A percentile compares a stretch with the other conserved stretches of the same genome.
These are phyloP conservation scores for Apis florea DNA, from an alignment of 1,140 invertebrate genomes.

Conservation along the genomic window DNA sequence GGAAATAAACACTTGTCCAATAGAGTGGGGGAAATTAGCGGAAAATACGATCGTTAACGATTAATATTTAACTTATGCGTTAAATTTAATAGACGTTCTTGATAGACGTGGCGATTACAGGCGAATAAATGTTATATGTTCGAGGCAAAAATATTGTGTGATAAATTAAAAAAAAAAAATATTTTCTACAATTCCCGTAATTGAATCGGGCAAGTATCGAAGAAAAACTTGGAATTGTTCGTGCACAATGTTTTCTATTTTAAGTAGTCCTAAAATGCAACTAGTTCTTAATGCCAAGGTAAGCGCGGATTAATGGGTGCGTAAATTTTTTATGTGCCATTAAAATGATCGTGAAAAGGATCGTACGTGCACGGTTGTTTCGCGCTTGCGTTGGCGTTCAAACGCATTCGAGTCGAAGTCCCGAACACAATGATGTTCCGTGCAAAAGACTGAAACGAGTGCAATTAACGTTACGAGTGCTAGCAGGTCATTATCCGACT, in stretches of 20 bases:
- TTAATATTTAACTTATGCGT: constrained; percentile 29
- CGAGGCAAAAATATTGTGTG: too few species aligned
- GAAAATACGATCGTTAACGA: constrained; percentile 35
- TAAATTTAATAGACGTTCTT: constrained; percentile 46
- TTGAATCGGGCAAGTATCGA: background rate
- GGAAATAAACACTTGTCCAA: constrained; percentile 22
- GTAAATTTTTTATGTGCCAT: constrained; percentile 62
- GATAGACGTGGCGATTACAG: constrained; percentile 21
- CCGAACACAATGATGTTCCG: constrained; percentile 38
- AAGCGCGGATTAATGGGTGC: constrained; percentile 52
- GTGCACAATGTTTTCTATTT: constrained; percentile 28
- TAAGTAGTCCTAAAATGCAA: constrained; percentile 42
- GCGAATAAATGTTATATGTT: constrained; percentile 7
- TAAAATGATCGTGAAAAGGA: constrained; percentile 59
- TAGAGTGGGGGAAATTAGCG: background rate
- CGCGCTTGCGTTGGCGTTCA: constrained; percentile 4
- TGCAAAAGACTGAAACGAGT: constrained; percentile 51
- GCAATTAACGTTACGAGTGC: constrained; percentile 59
- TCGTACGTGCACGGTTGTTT: constrained; percentile 1
- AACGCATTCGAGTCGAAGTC: constrained; percentile 9
- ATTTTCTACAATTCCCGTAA: too few species aligned
- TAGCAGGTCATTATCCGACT: constrained; percentile 57
- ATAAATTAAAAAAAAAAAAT: too few species aligned
- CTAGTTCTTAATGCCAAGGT: constrained; percentile 27
- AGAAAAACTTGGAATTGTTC: constrained; percentile 1